Conservation (phyloP, 2,888 invertebrate genomes). For the Ceraclea dissimilis region DNA sequence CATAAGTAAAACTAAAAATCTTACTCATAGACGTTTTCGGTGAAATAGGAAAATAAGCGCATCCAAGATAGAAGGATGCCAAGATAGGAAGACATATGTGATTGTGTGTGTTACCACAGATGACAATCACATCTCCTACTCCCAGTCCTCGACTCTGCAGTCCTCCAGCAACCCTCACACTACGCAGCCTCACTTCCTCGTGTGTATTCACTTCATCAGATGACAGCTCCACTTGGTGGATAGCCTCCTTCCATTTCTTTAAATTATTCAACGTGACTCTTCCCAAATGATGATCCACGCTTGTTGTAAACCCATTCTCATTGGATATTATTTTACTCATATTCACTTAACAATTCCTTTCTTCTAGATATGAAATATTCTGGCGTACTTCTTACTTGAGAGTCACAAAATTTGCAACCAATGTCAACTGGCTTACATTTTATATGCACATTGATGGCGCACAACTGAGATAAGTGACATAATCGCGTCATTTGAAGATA, state of each 20-base stretch:
- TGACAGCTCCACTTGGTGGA: constrained; percentile 20
- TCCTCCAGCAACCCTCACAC: constrained; percentile 39
- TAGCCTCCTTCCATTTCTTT: neutral
- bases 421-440: too few species aligned
- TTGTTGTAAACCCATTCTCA: too few species aligned
- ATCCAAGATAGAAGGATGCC: constrained; percentile 40
- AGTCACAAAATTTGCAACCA: too few species aligned
- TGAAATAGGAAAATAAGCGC: constrained; percentile 28
- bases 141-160: constrained; percentile 36
- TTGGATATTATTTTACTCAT: too few species aligned
- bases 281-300: neutral
- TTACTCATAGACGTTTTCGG: constrained; percentile 27
- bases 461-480: too few species aligned
- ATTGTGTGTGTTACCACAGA: constrained; percentile 42
- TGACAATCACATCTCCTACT: constrained; percentile 38
- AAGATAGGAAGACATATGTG: constrained; percentile 41
- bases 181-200: constrained; percentile 34
- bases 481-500: too few species aligned
- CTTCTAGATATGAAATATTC: too few species aligned
- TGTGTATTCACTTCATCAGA: constrained; percentile 31
- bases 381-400: too few species aligned
- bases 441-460: too few species aligned
- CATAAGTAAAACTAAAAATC: neutral
- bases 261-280: constrained; percentile 4
- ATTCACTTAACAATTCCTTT: too few species aligned